These are phyloP conservation scores for Hypotaenidia okinawae DNA, from an alignment of 2,797 vertebrate genomes.

Conservation along the genomic window DNA sequence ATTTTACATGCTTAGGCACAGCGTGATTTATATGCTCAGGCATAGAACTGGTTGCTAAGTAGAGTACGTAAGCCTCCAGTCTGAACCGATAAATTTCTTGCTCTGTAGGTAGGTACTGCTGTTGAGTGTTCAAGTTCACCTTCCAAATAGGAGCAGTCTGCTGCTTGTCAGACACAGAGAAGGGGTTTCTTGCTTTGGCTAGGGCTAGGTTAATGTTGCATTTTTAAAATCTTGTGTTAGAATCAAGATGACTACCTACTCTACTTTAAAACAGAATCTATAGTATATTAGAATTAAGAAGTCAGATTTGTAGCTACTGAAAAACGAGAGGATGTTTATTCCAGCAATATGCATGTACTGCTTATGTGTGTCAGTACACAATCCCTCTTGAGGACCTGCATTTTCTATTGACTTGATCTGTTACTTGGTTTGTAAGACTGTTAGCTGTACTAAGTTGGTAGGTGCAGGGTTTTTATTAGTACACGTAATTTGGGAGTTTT, in stretches of 20 bases:
- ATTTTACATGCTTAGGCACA: background rate
- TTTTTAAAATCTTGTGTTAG: background rate
- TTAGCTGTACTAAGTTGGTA: background rate
- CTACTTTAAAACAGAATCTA: background rate
- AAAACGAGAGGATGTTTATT: background rate
- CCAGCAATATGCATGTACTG: background rate
- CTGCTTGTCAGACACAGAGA: background rate
- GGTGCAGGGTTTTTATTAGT: background rate
- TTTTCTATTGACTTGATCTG: background rate
- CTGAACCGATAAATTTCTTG: background rate
- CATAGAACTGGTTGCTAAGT: background rate
- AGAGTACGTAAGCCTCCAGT: background rate
- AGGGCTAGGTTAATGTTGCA: background rate
- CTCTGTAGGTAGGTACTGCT: background rate
- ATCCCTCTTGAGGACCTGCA: background rate
- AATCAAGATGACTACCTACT: background rate
- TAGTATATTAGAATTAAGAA: background rate
- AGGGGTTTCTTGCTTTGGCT: background rate
- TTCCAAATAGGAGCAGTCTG: background rate
- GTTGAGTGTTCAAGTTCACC: background rate
- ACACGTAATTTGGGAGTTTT: background rate
- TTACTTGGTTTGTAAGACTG: background rate
- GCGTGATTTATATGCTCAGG: background rate
- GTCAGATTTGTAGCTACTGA: background rate
- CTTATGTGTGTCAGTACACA: background rate